Percentiles rank a stretch among this genome's conserved stretches.
Conservation (phyloP, 1,140 invertebrate species). For the Solenopsis fugax region DNA sequence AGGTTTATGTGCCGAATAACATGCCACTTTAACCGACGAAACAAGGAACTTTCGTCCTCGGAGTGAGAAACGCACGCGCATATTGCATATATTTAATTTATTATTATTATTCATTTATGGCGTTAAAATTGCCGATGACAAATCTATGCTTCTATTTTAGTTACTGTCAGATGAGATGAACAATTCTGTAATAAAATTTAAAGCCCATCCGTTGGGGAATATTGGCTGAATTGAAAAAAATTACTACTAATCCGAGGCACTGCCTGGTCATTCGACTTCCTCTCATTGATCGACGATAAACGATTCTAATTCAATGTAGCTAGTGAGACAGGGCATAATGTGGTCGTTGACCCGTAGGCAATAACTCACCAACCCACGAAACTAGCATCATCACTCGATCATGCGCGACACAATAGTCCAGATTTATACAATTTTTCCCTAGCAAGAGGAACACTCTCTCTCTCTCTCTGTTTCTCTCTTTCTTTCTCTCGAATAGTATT, state of each 20-base stretch:
- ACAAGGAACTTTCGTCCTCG: not conserved
- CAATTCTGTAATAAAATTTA: not conserved
- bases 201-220: not conserved
- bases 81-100: not conserved
- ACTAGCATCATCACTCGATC: constrained; percentile 43
- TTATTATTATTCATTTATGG: not conserved
- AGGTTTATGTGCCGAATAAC: constrained; percentile 16
- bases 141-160: not conserved
- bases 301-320: constrained; percentile 73
- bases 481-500: not conserved
- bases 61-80: not conserved
- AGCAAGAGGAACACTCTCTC: not conserved
- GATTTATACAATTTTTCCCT: constrained; percentile 18
- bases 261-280: constrained; percentile 63
- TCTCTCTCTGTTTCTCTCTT: no score
- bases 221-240: constrained; percentile 43
- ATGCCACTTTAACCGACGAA: constrained; percentile 4
- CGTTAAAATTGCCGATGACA: not conserved
- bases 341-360: constrained; percentile 67
- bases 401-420: constrained; percentile 18
- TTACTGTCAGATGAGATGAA: not conserved
- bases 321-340: constrained; percentile 63
- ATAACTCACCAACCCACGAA: constrained; percentile 66
- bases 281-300: constrained; percentile 76
- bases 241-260: constrained; percentile 29